Evolutionary conservation across 2,888 invertebrate species (phyloP).

Genomic region (Tenthredo livida): DNA sequence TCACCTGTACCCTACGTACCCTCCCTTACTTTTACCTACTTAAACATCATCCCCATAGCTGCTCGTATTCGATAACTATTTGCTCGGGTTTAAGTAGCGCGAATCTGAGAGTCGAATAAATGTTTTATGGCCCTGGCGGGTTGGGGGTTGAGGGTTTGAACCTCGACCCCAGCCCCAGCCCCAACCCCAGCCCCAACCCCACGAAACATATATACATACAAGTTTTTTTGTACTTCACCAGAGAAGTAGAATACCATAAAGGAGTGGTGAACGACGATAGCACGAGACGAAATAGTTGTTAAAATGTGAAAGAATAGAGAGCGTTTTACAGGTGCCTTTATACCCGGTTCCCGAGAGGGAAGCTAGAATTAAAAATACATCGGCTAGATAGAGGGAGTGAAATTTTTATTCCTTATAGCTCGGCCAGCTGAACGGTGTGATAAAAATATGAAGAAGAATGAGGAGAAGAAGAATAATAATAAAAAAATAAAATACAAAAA

Average conservation of each 20-base stretch:
- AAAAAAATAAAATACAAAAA: no score
- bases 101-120: slow-evolving; percentile 48
- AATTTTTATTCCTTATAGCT: no score
- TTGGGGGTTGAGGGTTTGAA: neutral
- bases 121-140: slow-evolving; percentile 24
- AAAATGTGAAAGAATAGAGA: slow-evolving; percentile 26
- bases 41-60: slow-evolving; percentile 3
- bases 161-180: neutral
- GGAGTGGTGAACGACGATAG: neutral
- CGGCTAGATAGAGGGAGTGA: neutral
- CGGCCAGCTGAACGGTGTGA: no score
- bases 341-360: neutral
- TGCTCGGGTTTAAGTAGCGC: slow-evolving; percentile 29
- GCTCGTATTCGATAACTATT: slow-evolving; percentile 44
- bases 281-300: neutral
- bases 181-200: neutral
- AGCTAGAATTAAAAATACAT: neutral
- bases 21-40: neutral
- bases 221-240: neutral
- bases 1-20: neutral
- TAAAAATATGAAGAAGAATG: no score
- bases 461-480: no score
- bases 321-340: neutral
- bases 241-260: neutral
- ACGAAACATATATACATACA: neutral